Conservation (phyloP, 2,113 vertebrate species). For the Ailuropoda melanoleuca region DNA sequence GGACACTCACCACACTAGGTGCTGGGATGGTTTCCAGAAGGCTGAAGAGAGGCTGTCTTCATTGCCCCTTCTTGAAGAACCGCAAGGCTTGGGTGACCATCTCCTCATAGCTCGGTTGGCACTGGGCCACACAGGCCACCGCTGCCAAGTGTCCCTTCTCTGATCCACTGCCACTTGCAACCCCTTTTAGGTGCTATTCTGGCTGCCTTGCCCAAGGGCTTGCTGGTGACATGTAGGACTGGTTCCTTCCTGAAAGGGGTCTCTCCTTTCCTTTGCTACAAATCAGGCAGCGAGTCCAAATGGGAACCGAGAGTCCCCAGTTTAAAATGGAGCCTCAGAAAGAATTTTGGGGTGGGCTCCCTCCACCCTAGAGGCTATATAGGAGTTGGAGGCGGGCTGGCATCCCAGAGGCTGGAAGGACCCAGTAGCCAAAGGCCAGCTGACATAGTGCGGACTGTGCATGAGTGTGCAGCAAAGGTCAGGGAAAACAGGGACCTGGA, state of each 20-base stretch:
- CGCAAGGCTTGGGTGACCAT: background rate
- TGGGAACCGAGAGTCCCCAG: background rate
- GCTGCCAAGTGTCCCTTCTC: background rate
- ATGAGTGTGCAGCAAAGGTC: background rate
- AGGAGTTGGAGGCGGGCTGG: background rate
- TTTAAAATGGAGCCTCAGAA: background rate
- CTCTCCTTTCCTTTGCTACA: background rate
- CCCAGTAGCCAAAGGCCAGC: background rate
- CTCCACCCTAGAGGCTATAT: background rate
- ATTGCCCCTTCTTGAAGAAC: background rate
- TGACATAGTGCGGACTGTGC: background rate
- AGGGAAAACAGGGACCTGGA: background rate
- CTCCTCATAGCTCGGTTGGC: background rate
- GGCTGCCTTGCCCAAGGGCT: constrained; percentile 14
- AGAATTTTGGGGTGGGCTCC: background rate
- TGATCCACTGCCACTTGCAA: background rate
- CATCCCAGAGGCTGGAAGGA: background rate
- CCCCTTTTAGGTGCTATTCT: background rate
- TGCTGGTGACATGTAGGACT: background rate
- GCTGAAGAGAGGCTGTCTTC: background rate
- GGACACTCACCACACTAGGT: background rate
- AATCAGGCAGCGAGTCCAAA: background rate
- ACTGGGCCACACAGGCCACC: background rate
- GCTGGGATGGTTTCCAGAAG: background rate
- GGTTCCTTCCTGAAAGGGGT: background rate